Evolutionary conservation across 2,888 invertebrate species (phyloP).

Genomic region (Ormyrus pomaceus): DNA sequence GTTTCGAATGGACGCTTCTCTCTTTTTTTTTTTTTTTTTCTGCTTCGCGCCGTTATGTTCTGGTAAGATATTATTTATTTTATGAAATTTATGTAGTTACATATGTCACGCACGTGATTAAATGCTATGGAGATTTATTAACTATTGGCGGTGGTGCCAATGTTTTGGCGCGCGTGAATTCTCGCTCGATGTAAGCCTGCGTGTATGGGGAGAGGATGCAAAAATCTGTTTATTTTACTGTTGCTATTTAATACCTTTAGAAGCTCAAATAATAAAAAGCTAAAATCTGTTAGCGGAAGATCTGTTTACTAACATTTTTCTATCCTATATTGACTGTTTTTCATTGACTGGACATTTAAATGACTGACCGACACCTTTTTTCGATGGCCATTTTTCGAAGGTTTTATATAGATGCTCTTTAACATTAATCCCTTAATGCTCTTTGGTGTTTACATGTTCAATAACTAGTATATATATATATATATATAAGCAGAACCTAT

Average conservation of each 20-base stretch:
- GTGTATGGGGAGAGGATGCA: too few species aligned
- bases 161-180: slow-evolving; percentile 18
- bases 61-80: slow-evolving; percentile 55
- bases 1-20: slow-evolving; percentile 18
- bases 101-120: slow-evolving; percentile 31
- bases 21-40: slow-evolving; percentile 18
- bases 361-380: too few species aligned
- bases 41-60: slow-evolving; percentile 35
- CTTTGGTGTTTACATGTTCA: too few species aligned
- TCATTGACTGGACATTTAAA: too few species aligned
- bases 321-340: too few species aligned
- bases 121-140: slow-evolving; percentile 38
- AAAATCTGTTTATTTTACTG: background rate
- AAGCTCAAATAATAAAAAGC: background rate
- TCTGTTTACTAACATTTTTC: background rate
- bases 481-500: too few species aligned
- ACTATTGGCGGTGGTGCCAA: slow-evolving; percentile 30
- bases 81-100: slow-evolving; percentile 36
- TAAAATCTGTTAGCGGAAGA: slow-evolving; percentile 8
- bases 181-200: slow-evolving; percentile 11
- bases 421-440: too few species aligned
- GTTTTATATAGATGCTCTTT: too few species aligned
- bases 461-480: too few species aligned
- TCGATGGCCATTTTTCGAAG: too few species aligned
- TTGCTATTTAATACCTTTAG: slow-evolving; percentile 15